Evolutionary conservation across 2,797 vertebrate species (phyloP).

Genomic region (Cyclopterus lumpus): DNA sequence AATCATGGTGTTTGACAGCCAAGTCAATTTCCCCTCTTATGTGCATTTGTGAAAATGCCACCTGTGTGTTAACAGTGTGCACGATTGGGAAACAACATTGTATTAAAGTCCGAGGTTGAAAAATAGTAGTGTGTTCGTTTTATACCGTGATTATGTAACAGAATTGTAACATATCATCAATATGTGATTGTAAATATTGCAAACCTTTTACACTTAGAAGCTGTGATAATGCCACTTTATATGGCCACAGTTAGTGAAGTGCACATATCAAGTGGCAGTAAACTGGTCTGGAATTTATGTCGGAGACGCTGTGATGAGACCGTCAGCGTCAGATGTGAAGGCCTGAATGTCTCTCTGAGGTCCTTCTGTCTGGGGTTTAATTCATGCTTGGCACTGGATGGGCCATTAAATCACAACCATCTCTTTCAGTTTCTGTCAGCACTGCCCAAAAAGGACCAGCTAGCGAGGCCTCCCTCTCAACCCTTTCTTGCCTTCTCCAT

Average conservation of each 20-base stretch:
- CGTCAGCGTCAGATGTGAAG: slow-evolving; percentile 65
- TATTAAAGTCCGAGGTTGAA: neutral
- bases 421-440: slow-evolving; percentile 71
- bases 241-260: slow-evolving; percentile 57
- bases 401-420: slow-evolving; percentile 66
- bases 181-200: slow-evolving; percentile 16
- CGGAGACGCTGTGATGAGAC: slow-evolving; percentile 61
- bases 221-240: slow-evolving; percentile 58
- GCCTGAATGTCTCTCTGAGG: slow-evolving; percentile 65
- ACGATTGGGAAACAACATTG: neutral
- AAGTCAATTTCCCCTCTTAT: neutral
- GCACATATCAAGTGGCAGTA: slow-evolving; percentile 63
- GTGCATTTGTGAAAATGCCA: neutral
- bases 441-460: slow-evolving; percentile 74
- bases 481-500: slow-evolving; percentile 39
- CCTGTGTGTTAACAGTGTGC: neutral
- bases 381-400: slow-evolving; percentile 62
- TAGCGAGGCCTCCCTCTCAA: slow-evolving; percentile 41
- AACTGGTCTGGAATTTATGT: slow-evolving; percentile 69
- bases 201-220: slow-evolving; percentile 45
- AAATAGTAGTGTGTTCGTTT: neutral
- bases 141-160: neutral
- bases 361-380: slow-evolving; percentile 61
- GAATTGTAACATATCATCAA: neutral
- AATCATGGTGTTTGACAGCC: neutral